phyloP scores from a whole-genome alignment of 2,113 vertebrate genomes.

The Seriola aureovittata region DNA sequence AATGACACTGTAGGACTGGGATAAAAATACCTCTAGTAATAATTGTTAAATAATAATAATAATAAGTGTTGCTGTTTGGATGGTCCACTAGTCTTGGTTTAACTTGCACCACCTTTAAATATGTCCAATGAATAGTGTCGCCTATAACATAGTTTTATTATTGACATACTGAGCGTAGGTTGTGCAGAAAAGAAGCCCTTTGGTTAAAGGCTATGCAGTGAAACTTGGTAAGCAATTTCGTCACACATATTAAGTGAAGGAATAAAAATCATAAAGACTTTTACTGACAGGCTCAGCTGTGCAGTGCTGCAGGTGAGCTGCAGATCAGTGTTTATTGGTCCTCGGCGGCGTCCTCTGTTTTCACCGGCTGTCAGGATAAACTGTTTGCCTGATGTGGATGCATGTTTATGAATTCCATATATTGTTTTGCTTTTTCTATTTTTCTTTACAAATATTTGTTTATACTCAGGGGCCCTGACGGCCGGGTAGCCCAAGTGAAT shows the following conservation, averaged over 20 bases:
- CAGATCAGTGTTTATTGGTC: conserved; percentile 53
- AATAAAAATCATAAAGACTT: conserved; percentile 47
- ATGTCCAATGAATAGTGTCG: background rate
- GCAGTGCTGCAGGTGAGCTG: conserved; percentile 58
- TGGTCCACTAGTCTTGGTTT: background rate
- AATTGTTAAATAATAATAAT: background rate
- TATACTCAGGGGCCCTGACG: conserved; percentile 57
- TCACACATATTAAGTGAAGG: conserved; percentile 33
- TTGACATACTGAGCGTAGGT: conserved; percentile 8
- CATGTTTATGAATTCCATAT: conserved; percentile 74
- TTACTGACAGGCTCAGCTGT: conserved; percentile 47
- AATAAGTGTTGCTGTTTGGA: background rate
- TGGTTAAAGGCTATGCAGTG: conserved; percentile 34
- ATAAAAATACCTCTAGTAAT: background rate
- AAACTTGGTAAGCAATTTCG: conserved; percentile 38
- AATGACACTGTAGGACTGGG: background rate
- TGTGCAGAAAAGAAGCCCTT: background rate
- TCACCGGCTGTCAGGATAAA: conserved; percentile 56
- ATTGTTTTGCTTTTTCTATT: conserved; percentile 61
- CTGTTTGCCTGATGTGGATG: conserved; percentile 60
- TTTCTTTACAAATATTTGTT: conserved; percentile 77
- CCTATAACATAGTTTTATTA: background rate
- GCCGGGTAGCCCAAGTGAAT: conserved; percentile 12
- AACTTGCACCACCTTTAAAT: background rate
- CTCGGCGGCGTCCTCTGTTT: conserved; percentile 31